Evolutionary conservation across 2,113 vertebrate species (phyloP).

Genomic region (Pithys albifrons): DNA sequence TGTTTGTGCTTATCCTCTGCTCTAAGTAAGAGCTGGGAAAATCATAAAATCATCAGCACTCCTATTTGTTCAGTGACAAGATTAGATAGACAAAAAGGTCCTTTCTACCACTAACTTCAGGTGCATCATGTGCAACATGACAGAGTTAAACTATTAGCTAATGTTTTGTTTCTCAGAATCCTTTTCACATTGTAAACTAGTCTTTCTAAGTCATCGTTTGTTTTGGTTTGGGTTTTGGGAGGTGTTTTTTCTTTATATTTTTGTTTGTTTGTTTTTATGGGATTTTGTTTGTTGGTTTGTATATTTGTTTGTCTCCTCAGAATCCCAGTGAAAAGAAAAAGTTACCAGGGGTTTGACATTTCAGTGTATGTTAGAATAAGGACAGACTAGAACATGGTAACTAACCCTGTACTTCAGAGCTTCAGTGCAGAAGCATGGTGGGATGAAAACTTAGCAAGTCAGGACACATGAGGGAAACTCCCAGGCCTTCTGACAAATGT

Average conservation of each 20-base stretch:
- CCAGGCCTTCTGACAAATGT: background rate
- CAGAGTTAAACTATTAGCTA: background rate
- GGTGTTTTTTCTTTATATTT: background rate
- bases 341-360: background rate
- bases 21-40: background rate
- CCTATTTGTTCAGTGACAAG: background rate
- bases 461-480: background rate
- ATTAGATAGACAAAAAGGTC: background rate
- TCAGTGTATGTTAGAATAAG: background rate
- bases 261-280: background rate
- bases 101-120: background rate
- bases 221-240: background rate
- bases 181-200: background rate
- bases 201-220: background rate
- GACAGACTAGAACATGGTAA: background rate
- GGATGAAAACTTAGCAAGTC: background rate
- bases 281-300: background rate
- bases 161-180: background rate
- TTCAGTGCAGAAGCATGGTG: background rate
- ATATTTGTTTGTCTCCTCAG: background rate
- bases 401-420: background rate
- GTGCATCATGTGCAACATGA: background rate
- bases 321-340: background rate
- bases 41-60: background rate
- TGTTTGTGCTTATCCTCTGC: background rate